A percentile compares a stretch with the other conserved stretches of the same genome.
These are phyloP conservation scores for Lasioglossum figueresi DNA, from an alignment of 2,888 invertebrate genomes.

Conservation along the genomic window DNA sequence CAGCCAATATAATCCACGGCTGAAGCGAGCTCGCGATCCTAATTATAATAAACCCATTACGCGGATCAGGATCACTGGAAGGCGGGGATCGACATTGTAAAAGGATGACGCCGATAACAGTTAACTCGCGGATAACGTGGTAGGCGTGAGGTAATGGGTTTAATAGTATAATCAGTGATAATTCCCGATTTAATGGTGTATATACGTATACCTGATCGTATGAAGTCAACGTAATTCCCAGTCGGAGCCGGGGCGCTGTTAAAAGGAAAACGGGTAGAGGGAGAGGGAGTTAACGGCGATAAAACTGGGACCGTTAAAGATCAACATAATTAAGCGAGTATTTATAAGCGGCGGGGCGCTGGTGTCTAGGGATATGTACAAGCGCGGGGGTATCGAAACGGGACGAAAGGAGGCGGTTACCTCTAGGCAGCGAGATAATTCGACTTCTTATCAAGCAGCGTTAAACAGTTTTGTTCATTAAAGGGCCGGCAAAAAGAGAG, in stretches of 20 bases:
- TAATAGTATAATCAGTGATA: slow-evolving; percentile 59
- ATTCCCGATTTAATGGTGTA: slow-evolving; percentile 41
- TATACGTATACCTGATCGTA: slow-evolving; percentile 18
- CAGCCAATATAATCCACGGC: neutral
- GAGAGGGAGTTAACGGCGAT: slow-evolving; percentile 32
- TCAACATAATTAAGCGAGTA: slow-evolving; percentile 63
- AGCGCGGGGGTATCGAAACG: neutral
- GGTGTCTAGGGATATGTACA: slow-evolving; percentile 25
- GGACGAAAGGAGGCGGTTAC: slow-evolving; percentile 34
- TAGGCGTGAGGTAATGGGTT: slow-evolving; percentile 39
- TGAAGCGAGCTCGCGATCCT: neutral
- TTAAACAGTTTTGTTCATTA: slow-evolving; percentile 71
- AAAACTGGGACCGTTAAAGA: slow-evolving; percentile 55
- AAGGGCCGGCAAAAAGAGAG: slow-evolving; percentile 53
- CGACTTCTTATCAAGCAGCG: slow-evolving; percentile 68
- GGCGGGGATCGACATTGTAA: slow-evolving; percentile 15
- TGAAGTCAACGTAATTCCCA: slow-evolving; percentile 42
- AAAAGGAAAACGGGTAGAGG: neutral
- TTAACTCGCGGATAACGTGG: slow-evolving; percentile 22
- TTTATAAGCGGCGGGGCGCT: slow-evolving; percentile 41
- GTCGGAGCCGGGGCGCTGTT: slow-evolving; percentile 5
- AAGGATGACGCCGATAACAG: slow-evolving; percentile 20
- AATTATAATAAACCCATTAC: slow-evolving; percentile 39
- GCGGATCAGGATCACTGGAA: neutral
- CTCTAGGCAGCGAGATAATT: slow-evolving; percentile 62